Conservation (phyloP, 2,113 vertebrate species). For the Mobula hypostoma region DNA sequence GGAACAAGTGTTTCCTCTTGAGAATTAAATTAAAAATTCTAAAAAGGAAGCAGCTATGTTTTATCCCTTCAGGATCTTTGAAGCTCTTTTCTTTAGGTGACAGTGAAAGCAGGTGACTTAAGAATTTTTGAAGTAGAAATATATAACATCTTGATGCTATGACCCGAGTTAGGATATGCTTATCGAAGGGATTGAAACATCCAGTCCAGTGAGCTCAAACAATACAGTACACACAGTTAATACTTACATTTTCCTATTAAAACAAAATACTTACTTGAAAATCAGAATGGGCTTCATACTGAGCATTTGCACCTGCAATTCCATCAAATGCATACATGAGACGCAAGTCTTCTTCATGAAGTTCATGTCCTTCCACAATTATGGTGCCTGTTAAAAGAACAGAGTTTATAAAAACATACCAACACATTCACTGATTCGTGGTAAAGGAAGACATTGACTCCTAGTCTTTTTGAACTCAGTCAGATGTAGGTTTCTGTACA, state of each 20-base stretch:
- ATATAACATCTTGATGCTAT: too few species aligned
- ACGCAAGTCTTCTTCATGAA: slow-evolving; percentile 82
- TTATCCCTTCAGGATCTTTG: too few species aligned
- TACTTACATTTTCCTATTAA: not conserved
- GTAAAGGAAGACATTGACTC: not conserved
- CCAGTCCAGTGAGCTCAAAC: too few species aligned
- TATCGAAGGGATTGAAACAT: too few species aligned
- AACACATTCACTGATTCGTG: not conserved
- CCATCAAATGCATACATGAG: slow-evolving; percentile 85
- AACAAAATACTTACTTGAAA: slow-evolving; percentile 67
- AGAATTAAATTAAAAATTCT: too few species aligned
- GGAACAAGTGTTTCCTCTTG: too few species aligned
- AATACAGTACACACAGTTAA: not conserved
- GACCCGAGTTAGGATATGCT: too few species aligned
- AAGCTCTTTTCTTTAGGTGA: too few species aligned
- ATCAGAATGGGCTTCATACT: slow-evolving; percentile 89
- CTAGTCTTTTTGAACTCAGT: too few species aligned
- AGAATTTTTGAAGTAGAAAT: too few species aligned
- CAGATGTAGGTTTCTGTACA: not conserved
- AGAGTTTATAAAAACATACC: not conserved
- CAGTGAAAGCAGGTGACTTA: too few species aligned
- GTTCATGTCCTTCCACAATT: slow-evolving; percentile 77
- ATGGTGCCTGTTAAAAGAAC: slow-evolving; percentile 64
- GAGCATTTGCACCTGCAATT: slow-evolving; percentile 56
- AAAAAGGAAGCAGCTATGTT: too few species aligned